Evolutionary conservation across 1,140 invertebrate genomes (phyloP).

Genomic region (Caenorhabditis inopinata): DNA sequence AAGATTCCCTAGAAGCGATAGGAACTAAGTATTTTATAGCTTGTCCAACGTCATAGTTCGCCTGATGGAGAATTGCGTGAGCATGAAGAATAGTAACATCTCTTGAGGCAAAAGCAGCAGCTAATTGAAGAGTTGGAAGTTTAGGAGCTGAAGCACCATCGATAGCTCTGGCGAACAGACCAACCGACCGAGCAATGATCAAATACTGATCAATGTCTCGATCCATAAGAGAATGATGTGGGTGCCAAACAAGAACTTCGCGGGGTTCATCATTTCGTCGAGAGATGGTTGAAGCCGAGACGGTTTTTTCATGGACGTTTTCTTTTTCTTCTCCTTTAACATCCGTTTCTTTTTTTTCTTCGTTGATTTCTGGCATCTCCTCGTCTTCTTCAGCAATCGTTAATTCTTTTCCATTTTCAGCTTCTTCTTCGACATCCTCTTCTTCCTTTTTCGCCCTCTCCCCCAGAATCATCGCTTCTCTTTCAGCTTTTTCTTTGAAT

Average conservation of each 20-base stretch:
- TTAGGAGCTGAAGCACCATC: conserved; percentile 96
- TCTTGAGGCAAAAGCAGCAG: conserved; percentile 92
- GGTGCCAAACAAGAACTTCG: conserved; percentile 90
- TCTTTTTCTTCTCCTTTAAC: conserved; percentile 9
- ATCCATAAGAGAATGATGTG: conserved; percentile 83
- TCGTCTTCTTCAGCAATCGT: conserved; percentile 56
- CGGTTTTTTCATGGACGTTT: background rate
- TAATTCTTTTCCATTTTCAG: conserved; percentile 46
- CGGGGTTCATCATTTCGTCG: conserved; percentile 70
- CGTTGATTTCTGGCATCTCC: conserved; percentile 21
- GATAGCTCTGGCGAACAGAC: conserved; percentile 94
- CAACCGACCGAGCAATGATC: conserved; percentile 92
- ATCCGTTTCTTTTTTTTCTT: background rate
- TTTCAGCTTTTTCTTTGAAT: conserved; percentile 39
- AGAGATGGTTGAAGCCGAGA: background rate
- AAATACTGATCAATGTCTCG: conserved; percentile 97
- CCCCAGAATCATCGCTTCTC: conserved; percentile 8
- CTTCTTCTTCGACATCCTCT: conserved; percentile 37
- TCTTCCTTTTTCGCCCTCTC: conserved; percentile 42
- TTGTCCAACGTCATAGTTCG: conserved; percentile 81
- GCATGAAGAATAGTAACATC: conserved; percentile 98
- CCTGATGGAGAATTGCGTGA: conserved; percentile 93
- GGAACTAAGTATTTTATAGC: conserved; percentile 91
- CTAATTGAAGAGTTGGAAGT: conserved; percentile 97
- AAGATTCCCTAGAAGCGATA: conserved; percentile 69